A percentile compares a stretch with the other conserved stretches of the same genome.
Evolutionary conservation across 2,888 invertebrate species (phyloP).

Genomic region (Diarsia mendica): DNA sequence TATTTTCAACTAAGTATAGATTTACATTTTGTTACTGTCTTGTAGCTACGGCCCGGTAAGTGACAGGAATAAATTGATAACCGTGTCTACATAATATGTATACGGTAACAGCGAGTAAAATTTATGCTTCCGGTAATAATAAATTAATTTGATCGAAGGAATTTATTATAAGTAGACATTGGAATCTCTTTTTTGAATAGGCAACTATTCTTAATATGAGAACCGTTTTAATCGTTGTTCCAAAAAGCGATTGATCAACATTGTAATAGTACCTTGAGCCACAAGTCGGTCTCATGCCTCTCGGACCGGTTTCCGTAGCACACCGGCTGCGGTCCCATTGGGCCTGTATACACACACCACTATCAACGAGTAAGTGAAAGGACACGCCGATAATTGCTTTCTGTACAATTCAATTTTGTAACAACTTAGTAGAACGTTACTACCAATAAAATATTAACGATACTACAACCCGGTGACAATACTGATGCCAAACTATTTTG

Average conservation of each 20-base stretch:
- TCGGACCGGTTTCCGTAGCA: constrained; percentile 85
- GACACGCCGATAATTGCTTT: constrained; percentile 88
- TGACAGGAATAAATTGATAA: neutral
- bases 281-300: constrained; percentile 86
- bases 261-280: constrained; percentile 86
- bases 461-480: constrained; percentile 39
- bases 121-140: constrained; percentile 7
- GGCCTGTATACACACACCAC: constrained; percentile 75
- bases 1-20: neutral
- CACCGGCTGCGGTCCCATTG: constrained; percentile 85
- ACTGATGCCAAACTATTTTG: neutral
- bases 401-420: constrained; percentile 84
- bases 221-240: constrained; percentile 80
- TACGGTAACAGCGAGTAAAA: neutral
- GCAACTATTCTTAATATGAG: constrained; percentile 70
- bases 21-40: neutral
- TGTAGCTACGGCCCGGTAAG: neutral
- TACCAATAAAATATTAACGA: constrained; percentile 73
- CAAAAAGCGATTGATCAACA: constrained; percentile 89
- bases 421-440: constrained; percentile 68
- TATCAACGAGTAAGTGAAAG: constrained; percentile 86
- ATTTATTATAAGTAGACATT: constrained; percentile 26
- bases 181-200: constrained; percentile 52
- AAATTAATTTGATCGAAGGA: constrained; percentile 22
- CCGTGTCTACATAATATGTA: neutral